Evolutionary conservation across 1,140 invertebrate species (phyloP).

Genomic region (Solen grandis): DNA sequence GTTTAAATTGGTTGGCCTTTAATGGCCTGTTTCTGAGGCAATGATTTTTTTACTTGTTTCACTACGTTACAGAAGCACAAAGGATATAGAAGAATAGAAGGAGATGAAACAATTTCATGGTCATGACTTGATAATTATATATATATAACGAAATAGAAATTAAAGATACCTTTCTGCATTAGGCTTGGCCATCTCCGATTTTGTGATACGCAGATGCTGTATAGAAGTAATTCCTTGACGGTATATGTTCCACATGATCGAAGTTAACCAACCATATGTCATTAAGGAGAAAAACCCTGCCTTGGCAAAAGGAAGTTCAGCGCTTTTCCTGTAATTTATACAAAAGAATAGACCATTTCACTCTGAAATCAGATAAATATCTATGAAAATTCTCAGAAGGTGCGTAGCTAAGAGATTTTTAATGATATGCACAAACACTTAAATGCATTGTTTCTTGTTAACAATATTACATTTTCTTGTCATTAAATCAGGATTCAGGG

Average conservation of each 20-base stretch:
- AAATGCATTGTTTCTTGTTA: neutral
- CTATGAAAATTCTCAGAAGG: neutral
- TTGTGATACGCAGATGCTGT: constrained; percentile 82
- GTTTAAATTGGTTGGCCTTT: too few relatives aligned
- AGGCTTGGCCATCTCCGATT: constrained; percentile 82
- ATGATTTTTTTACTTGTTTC: too few relatives aligned
- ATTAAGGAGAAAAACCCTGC: constrained; percentile 83
- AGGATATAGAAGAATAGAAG: too few relatives aligned
- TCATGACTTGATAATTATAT: too few relatives aligned
- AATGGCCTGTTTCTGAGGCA: too few relatives aligned
- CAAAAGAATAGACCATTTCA: too few relatives aligned
- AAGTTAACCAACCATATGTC: constrained; percentile 84
- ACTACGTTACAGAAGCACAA: too few relatives aligned
- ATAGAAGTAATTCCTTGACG: constrained; percentile 79
- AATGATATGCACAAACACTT: too few relatives aligned
- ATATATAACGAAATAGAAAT: too few relatives aligned
- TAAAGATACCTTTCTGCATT: constrained; percentile 73
- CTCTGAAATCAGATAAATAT: too few relatives aligned
- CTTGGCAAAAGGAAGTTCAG: constrained; percentile 81
- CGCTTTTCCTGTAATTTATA: constrained; percentile 61
- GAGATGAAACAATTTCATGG: too few relatives aligned
- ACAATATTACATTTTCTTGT: neutral
- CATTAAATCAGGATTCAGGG: neutral
- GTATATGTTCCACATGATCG: constrained; percentile 84
- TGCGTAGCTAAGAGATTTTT: neutral